These are phyloP conservation scores for Achatina immaculata DNA, from an alignment of 1,140 invertebrate genomes.

Conservation along the genomic window DNA sequence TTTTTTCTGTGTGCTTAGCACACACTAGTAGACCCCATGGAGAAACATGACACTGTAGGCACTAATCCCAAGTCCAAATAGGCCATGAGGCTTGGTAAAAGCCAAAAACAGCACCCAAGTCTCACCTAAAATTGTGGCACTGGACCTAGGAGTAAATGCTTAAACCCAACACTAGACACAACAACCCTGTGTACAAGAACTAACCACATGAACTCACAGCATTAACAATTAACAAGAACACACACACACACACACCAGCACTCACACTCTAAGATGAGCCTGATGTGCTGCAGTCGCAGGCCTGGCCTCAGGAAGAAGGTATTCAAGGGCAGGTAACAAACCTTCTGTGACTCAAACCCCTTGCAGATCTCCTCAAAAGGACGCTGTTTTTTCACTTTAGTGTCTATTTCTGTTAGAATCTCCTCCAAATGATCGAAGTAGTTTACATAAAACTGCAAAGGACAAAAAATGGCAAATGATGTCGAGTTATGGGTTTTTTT, in stretches of 20 bases:
- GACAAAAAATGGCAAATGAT: constrained; percentile 46
- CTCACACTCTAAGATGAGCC: constrained; percentile 86
- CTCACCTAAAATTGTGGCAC: no score
- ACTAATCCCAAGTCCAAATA: no score
- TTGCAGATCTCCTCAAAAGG: constrained; percentile 85
- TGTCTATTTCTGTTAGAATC: constrained; percentile 83
- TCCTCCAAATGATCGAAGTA: constrained; percentile 84
- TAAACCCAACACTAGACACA: no score
- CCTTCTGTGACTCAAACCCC: constrained; percentile 88
- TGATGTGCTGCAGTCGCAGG: constrained; percentile 89
- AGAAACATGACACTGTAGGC: no score
- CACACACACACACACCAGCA: constrained; percentile 45
- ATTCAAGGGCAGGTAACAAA: constrained; percentile 83
- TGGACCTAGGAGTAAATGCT: no score
- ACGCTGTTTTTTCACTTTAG: constrained; percentile 79
- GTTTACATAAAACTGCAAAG: constrained; percentile 81
- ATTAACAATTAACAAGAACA: no score
- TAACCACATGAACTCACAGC: no score
- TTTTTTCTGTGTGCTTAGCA: no score
- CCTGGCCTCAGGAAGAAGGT: constrained; percentile 90
- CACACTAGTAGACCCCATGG: no score
- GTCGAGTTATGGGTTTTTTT: background rate
- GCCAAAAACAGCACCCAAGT: no score
- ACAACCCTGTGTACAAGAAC: no score
- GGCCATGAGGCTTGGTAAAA: no score